Evolutionary conservation across 2,797 vertebrate species (phyloP).

Genomic region (Eupleurogrammus muticus): DNA sequence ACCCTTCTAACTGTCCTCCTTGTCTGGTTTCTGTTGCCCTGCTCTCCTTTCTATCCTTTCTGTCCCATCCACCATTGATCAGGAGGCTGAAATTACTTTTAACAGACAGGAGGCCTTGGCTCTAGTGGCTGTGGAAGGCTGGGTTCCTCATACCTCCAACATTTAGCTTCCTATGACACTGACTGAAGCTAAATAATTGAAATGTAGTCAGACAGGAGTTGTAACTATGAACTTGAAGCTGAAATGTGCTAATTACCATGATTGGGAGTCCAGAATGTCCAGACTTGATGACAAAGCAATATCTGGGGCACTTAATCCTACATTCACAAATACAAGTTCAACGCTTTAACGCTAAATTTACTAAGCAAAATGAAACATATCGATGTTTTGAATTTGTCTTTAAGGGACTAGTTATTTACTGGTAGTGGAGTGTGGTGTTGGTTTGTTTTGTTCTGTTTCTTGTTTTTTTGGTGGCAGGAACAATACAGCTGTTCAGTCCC

Average conservation of each 20-base stretch:
- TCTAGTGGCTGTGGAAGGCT: constrained; percentile 7
- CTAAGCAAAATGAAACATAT: constrained; percentile 10
- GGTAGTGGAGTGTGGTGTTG: constrained; percentile 25
- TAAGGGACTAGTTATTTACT: constrained; percentile 32
- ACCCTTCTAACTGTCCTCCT: constrained; percentile 48
- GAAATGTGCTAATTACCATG: background rate
- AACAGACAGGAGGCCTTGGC: constrained; percentile 1
- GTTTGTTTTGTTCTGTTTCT: constrained; percentile 44
- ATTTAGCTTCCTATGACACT: background rate
- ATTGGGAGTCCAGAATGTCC: constrained; percentile 9
- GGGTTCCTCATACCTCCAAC: background rate
- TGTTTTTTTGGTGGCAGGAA: constrained; percentile 47
- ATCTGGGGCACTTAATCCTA: constrained; percentile 38
- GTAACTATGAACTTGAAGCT: background rate
- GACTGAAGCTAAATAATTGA: constrained; percentile 18
- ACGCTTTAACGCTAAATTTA: too few species aligned
- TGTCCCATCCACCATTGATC: constrained; percentile 36
- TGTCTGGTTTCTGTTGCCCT: constrained; percentile 27
- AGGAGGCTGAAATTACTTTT: constrained; percentile 28
- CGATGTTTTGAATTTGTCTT: constrained; percentile 9
- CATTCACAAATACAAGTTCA: constrained; percentile 35
- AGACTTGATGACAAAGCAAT: constrained; percentile 15
- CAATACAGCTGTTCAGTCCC: constrained; percentile 64
- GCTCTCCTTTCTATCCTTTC: constrained; percentile 32
- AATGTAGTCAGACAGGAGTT: background rate